Base-by-base conservation (phyloP, 2,113 vertebrate genomes). In the Mirounga angustirostris region DNA sequence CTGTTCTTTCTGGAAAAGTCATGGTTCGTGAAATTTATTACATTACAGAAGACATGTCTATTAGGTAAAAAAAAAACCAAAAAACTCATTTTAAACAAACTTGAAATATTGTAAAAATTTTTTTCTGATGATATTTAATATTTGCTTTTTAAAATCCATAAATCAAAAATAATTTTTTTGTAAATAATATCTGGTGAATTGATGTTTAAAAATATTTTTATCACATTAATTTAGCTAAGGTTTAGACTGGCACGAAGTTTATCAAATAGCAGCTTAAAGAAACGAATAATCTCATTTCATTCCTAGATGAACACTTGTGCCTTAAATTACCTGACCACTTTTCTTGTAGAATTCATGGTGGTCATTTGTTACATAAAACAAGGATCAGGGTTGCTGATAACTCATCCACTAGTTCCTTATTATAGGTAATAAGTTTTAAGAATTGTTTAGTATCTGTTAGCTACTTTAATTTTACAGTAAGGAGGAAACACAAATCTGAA, bases 11-110 rank as follows among this genome's bases (percentile, higher is more conserved):
- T 61, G 99, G 99, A 95, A 99, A 99, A 98, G 98, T 99, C 98
- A 99, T 99, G 99, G 99, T 99, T 98, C 99, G 99, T 84, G 99
- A 99, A 96, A 99, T 99, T 96, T 99, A 99, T 99, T 99, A 99
- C 97, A 99, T 99, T 98, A 99, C 99, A 95, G 99, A 99, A 98
- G 99, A 99, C 98, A 99, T 99, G 99, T 99, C 99, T 83, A 99
- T 99, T 98, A 99, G 99, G 99, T 99, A 99, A 98, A 74, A 73
- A 89, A 78, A 80, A 33, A 61, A 65, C 2, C n/a, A 90, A 92
- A 84, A 82, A n/a, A 40, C 24, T 40, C 30, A 24, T 82, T 33
- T 82, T 79, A 95, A 91, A 85, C 7, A 90, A 58, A 71, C 50
- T 88, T 82, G 50, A 91, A 94, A 59, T 93, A 59, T 65, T 73